Percentiles rank a stretch among this genome's conserved stretches.
Conservation (phyloP, 2,888 invertebrate genomes). For the Ophion slaviceki region DNA sequence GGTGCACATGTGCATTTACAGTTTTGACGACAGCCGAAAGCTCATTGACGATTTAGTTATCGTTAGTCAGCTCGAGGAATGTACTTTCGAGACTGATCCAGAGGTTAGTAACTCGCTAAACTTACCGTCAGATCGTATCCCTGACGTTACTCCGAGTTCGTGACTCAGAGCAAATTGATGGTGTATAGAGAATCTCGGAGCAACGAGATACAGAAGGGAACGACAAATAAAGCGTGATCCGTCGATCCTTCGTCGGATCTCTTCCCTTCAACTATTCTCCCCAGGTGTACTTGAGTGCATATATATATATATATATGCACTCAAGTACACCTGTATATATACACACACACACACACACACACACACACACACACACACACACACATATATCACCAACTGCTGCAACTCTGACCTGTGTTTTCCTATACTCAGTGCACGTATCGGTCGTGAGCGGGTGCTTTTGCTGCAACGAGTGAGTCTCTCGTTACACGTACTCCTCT, state of each 20-base stretch:
- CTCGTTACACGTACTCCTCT: slow-evolving; percentile 62
- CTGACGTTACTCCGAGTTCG: slow-evolving; percentile 44
- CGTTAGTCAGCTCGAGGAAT: neutral
- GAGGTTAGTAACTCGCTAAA: slow-evolving; percentile 33
- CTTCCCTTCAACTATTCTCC: slow-evolving; percentile 18
- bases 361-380: neutral
- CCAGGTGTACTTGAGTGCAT: neutral
- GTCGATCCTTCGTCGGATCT: slow-evolving; percentile 44
- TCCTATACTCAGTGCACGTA: slow-evolving; percentile 6
- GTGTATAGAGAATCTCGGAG: slow-evolving; percentile 32
- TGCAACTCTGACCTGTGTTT: slow-evolving; percentile 41
- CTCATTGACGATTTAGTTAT: slow-evolving; percentile 5
- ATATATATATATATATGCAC: neutral
- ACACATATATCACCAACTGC: slow-evolving; percentile 2
- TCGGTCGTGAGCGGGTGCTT: slow-evolving; percentile 46
- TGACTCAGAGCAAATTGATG: slow-evolving; percentile 56
- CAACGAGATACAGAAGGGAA: slow-evolving; percentile 23
- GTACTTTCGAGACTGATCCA: slow-evolving; percentile 16
- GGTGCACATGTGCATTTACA: neutral
- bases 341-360: neutral
- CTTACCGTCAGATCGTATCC: slow-evolving; percentile 3
- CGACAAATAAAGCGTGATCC: slow-evolving; percentile 58
- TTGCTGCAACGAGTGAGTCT: slow-evolving; percentile 51
- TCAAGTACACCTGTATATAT: no score
- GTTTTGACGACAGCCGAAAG: slow-evolving; percentile 1